Evolutionary conservation across 2,888 invertebrate species (phyloP).

Genomic region (Malthinus seriepunctatus): DNA sequence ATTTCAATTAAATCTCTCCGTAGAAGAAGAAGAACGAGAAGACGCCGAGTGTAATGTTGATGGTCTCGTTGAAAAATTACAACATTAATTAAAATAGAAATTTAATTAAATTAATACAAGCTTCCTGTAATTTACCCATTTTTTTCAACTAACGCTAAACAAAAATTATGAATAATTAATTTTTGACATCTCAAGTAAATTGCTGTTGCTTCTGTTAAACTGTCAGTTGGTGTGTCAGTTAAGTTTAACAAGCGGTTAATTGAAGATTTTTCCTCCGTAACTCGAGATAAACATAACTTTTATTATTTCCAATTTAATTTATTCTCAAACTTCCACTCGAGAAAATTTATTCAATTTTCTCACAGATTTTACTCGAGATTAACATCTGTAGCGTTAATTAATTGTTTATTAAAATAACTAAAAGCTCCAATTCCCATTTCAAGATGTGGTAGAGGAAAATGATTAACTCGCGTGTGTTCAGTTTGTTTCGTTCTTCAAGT

Average conservation of each 20-base stretch:
- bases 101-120: neutral
- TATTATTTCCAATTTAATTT: too few relatives aligned
- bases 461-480: too few relatives aligned
- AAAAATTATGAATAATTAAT: slow-evolving; percentile 1
- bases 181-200: slow-evolving; percentile 2
- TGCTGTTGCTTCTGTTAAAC: slow-evolving; percentile 16
- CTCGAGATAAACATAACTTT: slow-evolving; percentile 7
- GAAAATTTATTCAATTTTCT: neutral
- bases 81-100: neutral
- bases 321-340: neutral
- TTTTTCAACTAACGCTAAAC: neutral
- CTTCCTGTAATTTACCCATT: too few relatives aligned
- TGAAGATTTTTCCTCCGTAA: slow-evolving; percentile 22
- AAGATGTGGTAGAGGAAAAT: too few relatives aligned
- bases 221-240: slow-evolving; percentile 24
- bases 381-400: too few relatives aligned
- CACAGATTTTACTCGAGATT: neutral
- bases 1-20: too few relatives aligned
- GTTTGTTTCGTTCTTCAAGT: too few relatives aligned
- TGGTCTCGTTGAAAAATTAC: neutral
- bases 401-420: too few relatives aligned
- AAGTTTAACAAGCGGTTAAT: slow-evolving; percentile 24
- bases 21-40: too few relatives aligned
- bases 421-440: too few relatives aligned
- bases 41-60: neutral